Percentiles rank a stretch among this genome's conserved stretches.
phyloP scores from a whole-genome alignment of 2,113 vertebrate genomes.

The Pholis gunnellus region DNA sequence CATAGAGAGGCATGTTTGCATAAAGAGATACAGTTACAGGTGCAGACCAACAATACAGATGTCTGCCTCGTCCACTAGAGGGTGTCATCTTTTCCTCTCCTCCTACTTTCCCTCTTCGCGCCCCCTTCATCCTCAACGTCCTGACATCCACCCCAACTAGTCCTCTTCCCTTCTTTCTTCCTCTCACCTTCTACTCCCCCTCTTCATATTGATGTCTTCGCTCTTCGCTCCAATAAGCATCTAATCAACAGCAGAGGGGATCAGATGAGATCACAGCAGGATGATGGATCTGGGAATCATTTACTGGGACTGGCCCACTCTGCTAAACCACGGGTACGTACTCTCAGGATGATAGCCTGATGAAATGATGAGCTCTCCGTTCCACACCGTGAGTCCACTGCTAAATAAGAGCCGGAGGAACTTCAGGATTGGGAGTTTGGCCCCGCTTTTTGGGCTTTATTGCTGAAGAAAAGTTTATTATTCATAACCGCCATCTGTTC shows the following conservation, averaged over 20 bases:
- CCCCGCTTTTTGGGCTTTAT: not conserved
- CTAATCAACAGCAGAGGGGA: slow-evolving; percentile 82
- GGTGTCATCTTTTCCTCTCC: slow-evolving; percentile 24
- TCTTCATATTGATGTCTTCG: slow-evolving; percentile 77
- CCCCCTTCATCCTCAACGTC: slow-evolving; percentile 11
- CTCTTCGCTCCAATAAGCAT: slow-evolving; percentile 80
- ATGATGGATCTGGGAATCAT: slow-evolving; percentile 84
- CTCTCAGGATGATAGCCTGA: slow-evolving; percentile 72
- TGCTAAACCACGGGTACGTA: slow-evolving; percentile 67
- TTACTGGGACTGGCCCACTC: slow-evolving; percentile 78
- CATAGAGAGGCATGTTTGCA: not conserved
- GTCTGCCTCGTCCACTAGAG: slow-evolving; percentile 52
- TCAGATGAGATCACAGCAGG: slow-evolving; percentile 79
- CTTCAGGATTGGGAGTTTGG: slow-evolving; percentile 6
- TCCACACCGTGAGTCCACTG: slow-evolving; percentile 40
- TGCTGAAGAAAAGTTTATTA: slow-evolving; percentile 1
- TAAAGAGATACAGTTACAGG: slow-evolving; percentile 4
- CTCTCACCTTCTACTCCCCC: slow-evolving; percentile 23
- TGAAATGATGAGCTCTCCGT: slow-evolving; percentile 73
- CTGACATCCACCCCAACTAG: not conserved
- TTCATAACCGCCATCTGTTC: not conserved
- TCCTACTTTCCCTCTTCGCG: not conserved
- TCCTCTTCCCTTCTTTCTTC: not conserved
- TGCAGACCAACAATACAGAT: not conserved
- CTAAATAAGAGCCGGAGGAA: slow-evolving; percentile 29